phyloP scores from a whole-genome alignment of 2,888 invertebrate species.

The Athetis lepigone region DNA sequence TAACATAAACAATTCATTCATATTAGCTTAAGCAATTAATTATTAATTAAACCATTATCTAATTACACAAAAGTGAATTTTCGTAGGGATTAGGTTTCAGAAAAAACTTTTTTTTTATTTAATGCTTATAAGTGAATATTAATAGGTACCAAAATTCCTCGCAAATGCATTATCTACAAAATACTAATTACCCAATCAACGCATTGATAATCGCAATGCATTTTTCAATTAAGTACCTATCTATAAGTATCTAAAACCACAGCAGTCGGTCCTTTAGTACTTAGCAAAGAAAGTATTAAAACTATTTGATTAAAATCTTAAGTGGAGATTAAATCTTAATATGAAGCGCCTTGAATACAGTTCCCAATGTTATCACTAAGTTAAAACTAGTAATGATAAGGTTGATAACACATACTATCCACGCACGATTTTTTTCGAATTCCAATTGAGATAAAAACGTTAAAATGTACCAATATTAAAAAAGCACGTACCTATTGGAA shows the following conservation, averaged over 20 bases:
- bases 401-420: conserved; percentile 29
- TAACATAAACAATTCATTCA: background rate
- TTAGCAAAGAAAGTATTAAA: conserved; percentile 24
- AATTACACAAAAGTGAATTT: background rate
- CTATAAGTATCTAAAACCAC: background rate
- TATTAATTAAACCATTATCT: background rate
- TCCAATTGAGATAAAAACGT: background rate
- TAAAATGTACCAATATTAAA: background rate
- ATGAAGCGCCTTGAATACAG: conserved; percentile 13
- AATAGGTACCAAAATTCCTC: too few species aligned
- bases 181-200: background rate
- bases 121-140: too few species aligned
- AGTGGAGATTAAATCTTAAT: conserved; percentile 38
- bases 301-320: conserved; percentile 31
- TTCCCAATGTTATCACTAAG: conserved; percentile 48
- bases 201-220: background rate
- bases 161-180: background rate
- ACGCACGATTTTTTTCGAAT: background rate
- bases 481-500: too few species aligned
- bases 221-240: background rate
- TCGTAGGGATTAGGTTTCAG: background rate
- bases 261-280: background rate
- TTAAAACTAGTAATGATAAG: conserved; percentile 40
- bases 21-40: background rate
- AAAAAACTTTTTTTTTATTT: background rate